Evolutionary conservation across 2,797 vertebrate genomes (phyloP).

Genomic region (Agapornis canus): DNA sequence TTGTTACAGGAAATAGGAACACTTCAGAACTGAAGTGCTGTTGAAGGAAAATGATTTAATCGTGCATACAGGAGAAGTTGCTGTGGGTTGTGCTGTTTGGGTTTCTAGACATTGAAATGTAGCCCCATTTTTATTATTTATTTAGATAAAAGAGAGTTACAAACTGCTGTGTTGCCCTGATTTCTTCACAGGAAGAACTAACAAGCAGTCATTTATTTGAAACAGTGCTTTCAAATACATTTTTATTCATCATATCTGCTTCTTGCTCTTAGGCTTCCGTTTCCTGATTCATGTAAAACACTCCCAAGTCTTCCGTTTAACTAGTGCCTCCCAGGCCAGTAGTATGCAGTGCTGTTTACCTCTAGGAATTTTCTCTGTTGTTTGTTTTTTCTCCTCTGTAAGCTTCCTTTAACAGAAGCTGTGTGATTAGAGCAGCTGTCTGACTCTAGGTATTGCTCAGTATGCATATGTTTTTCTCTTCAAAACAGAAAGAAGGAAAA

Average conservation of each 20-base stretch:
- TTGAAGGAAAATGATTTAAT: background rate
- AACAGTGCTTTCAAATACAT: background rate
- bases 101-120: background rate
- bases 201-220: background rate
- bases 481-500: background rate
- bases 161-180: background rate
- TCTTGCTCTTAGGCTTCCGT: background rate
- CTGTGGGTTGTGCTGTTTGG: background rate
- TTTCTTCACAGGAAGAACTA: background rate
- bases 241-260: background rate
- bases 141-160: background rate
- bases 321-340: background rate
- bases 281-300: background rate
- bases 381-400: background rate
- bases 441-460: background rate
- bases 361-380: background rate
- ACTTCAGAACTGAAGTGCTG: background rate
- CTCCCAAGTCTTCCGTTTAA: background rate
- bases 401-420: background rate
- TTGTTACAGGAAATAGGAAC: background rate
- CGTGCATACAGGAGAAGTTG: background rate
- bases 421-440: background rate
- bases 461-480: background rate
- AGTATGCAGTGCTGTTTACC: background rate
- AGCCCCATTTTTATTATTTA: background rate